Base-by-base conservation (phyloP, 2,888 invertebrate genomes). In the Oscheius myriophilus region DNA sequence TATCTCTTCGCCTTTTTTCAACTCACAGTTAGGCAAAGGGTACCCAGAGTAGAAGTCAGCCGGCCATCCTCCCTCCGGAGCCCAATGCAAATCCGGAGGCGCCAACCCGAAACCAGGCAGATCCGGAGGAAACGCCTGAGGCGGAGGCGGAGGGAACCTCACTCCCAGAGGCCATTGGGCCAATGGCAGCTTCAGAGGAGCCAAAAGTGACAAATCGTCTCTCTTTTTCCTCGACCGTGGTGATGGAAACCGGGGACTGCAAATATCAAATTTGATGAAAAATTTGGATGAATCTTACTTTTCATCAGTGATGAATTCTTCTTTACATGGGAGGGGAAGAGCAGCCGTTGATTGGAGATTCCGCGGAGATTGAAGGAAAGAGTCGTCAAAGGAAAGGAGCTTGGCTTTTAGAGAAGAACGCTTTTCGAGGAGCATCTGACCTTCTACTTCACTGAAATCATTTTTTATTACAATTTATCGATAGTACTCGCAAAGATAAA, bases 381-480 rank as follows among this genome's bases (percentile, higher is more conserved):
- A 83, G 54, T 86, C 86, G 70, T 86, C 86, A 67, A 86, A 86
- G 4, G 84, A 82, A 39, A 86, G 76, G 41, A 82, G 75, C 52
- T 84, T 85, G 6, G 83, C 82, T 70, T 86, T 85, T 18, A 85
- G 68, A 6, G 82, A 79, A 26, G 96, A 97, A 77, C 98, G 91
- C 88, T 99, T 98, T 43, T 96, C 96, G 58, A 97, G 90, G 72
- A 98, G 89, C 88, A 97, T 97, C 76, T 95, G 91, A 14, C 98
- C 98, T 90, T 98, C 98, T 88, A 98, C 98, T 87, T 98, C 97
- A 91, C 95, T 95, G 88, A 46, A 82, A 63, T 45, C 18, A 57
- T 12, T 3, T 26, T 7, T 3, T 59, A 9, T 43, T 43, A 9
- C 3, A 11, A 16, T 4, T 11, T 4, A 33, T 25, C 2, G 16